A percentile compares a stretch with the other conserved stretches of the same genome.
Conservation (phyloP, 2,888 invertebrate genomes). For the Sesia apiformis region DNA sequence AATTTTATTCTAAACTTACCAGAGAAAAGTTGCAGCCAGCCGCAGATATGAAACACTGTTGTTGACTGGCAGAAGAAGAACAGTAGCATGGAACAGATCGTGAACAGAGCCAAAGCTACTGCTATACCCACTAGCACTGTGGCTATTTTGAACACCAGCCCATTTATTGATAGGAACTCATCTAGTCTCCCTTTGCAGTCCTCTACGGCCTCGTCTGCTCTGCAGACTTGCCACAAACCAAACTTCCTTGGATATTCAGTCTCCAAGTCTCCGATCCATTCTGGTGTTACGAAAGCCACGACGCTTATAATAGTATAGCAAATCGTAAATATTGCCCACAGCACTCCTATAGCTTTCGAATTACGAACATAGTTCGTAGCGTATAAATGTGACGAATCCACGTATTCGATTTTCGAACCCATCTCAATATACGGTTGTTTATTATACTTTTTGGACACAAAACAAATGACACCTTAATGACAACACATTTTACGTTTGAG, state of each 20-base stretch:
- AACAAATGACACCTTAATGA: constrained; percentile 22
- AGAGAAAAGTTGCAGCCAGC: constrained; percentile 96
- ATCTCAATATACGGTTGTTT: constrained; percentile 67
- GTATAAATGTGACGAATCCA: constrained; percentile 92
- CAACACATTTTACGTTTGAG: constrained; percentile 4
- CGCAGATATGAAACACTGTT: constrained; percentile 93
- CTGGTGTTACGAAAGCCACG: constrained; percentile 95
- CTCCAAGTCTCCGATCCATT: constrained; percentile 91
- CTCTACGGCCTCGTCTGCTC: constrained; percentile 83
- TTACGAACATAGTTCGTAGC: constrained; percentile 93
- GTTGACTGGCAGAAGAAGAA: constrained; percentile 95
- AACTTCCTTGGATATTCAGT: constrained; percentile 93
- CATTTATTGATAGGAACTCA: constrained; percentile 86
- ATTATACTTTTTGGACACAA: constrained; percentile 22
- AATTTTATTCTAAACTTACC: constrained; percentile 76
- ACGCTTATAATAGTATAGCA: constrained; percentile 97
- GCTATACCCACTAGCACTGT: constrained; percentile 92
- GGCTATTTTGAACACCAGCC: constrained; percentile 88
- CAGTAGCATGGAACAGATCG: constrained; percentile 90
- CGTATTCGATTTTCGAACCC: constrained; percentile 95
- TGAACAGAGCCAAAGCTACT: constrained; percentile 87
- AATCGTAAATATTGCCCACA: constrained; percentile 98
- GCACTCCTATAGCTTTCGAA: constrained; percentile 95
- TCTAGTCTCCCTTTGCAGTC: constrained; percentile 90
- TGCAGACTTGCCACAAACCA: constrained; percentile 93